phyloP scores from a whole-genome alignment of 1,140 invertebrate genomes.

The Drosophila albomicans region DNA sequence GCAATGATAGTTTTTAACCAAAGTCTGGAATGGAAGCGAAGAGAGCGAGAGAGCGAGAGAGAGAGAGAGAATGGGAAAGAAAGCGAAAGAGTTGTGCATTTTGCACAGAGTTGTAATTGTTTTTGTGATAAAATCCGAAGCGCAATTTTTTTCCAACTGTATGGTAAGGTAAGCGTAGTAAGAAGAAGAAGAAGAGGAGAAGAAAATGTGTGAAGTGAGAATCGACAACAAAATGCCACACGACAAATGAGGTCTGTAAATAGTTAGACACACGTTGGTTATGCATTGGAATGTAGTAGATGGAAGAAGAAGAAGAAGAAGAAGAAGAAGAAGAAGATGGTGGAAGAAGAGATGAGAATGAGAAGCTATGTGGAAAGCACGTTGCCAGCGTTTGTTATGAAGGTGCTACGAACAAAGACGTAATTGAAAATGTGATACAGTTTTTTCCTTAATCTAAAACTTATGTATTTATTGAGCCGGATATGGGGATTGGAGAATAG shows the following conservation, averaged over 20 bases:
- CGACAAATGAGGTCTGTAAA: constrained; percentile 39
- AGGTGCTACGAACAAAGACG: constrained; percentile 85
- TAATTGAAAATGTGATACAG: constrained; percentile 85
- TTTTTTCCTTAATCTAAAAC: constrained; percentile 75
- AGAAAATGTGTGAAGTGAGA: not conserved
- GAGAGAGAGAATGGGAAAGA: constrained; percentile 1
- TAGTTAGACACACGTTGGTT: constrained; percentile 25
- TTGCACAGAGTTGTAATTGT: constrained; percentile 76
- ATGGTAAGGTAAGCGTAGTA: constrained; percentile 62
- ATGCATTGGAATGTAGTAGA: not conserved
- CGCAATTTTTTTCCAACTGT: constrained; percentile 80
- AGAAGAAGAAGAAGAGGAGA: constrained; percentile 10
- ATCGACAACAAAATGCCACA: constrained; percentile 23
- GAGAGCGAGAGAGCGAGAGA: not conserved
- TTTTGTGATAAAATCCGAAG: constrained; percentile 82
- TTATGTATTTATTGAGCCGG: constrained; percentile 72
- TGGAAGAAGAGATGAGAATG: not conserved
- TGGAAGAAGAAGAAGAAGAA: not conserved
- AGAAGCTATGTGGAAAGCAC: constrained; percentile 20
- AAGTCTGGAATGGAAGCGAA: not conserved
- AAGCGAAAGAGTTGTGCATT: constrained; percentile 31
- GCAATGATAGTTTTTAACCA: constrained; percentile 69
- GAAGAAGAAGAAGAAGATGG: not conserved
- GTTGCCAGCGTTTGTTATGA: constrained; percentile 68
- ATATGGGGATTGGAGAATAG: constrained; percentile 11